Evolutionary conservation across 1,140 invertebrate species (phyloP).

Genomic region (Drosophila trapezifrons): DNA sequence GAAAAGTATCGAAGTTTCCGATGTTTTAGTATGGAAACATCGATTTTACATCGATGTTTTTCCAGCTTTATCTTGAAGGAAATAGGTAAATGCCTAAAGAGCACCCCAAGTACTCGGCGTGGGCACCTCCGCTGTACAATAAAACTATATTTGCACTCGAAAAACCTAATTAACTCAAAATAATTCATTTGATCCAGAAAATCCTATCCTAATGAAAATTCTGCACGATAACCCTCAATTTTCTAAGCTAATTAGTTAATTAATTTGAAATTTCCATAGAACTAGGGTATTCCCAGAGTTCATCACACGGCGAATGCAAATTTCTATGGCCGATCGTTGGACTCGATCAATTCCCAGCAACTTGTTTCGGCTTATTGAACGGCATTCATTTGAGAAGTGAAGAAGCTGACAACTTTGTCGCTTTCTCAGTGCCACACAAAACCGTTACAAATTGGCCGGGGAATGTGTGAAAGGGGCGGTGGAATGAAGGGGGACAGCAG

Average conservation of each 20-base stretch:
- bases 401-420: conserved; percentile 49
- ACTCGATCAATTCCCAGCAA: conserved; percentile 40
- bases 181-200: not conserved
- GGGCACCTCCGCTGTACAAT: not conserved
- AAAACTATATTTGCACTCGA: too few relatives aligned
- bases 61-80: too few relatives aligned
- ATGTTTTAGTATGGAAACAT: too few relatives aligned
- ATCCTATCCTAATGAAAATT: not conserved
- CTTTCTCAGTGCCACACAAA: conserved; percentile 62
- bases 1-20: too few relatives aligned
- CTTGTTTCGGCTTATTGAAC: conserved; percentile 50
- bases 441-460: conserved; percentile 69
- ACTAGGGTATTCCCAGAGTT: conserved; percentile 4
- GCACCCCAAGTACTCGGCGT: not conserved
- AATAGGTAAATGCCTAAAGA: too few relatives aligned
- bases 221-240: not conserved
- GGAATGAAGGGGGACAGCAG: not conserved
- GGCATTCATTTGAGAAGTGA: conserved; percentile 41
- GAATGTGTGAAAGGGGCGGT: conserved; percentile 45
- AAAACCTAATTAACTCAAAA: too few relatives aligned
- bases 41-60: too few relatives aligned
- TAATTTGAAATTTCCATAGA: not conserved
- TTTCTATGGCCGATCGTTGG: conserved; percentile 9
- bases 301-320: conserved; percentile 7
- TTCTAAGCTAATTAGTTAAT: not conserved